Evolutionary conservation across 2,113 vertebrate species (phyloP).

Genomic region (Plecotus auritus): DNA sequence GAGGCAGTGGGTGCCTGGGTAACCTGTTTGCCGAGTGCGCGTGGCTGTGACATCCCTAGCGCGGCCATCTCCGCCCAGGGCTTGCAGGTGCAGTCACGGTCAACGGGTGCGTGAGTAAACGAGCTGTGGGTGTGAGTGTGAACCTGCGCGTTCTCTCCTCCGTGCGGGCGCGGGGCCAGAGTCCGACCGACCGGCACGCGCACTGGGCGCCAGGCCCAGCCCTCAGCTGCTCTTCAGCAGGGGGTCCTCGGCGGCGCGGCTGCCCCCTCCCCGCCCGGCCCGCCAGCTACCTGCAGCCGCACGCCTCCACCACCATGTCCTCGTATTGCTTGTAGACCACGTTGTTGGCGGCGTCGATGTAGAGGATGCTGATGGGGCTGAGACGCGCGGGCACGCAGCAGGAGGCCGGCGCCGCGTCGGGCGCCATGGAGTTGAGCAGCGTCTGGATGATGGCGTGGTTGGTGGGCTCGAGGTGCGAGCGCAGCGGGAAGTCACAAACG

Average conservation of each 20-base stretch:
- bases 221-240: not conserved
- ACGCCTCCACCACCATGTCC: constrained; percentile 93
- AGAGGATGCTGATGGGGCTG: constrained; percentile 92
- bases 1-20: not conserved
- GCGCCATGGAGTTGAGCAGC: constrained; percentile 92
- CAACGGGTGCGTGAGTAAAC: not conserved
- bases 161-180: not conserved
- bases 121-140: not conserved
- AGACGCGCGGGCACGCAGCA: constrained; percentile 92
- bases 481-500: constrained; percentile 89
- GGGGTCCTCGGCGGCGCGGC: not conserved
- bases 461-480: constrained; percentile 91
- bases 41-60: not conserved
- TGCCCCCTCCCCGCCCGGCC: not conserved
- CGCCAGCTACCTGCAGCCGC: constrained; percentile 90
- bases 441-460: constrained; percentile 94
- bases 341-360: constrained; percentile 91
- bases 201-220: not conserved
- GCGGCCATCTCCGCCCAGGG: not conserved
- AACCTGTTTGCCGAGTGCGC: not conserved
- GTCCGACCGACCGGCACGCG: constrained; percentile 53
- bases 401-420: constrained; percentile 87
- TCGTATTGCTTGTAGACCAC: constrained; percentile 94
- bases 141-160: not conserved
- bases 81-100: not conserved